phyloP scores from a whole-genome alignment of 2,113 vertebrate genomes.

The Bagarius yarrelli region DNA sequence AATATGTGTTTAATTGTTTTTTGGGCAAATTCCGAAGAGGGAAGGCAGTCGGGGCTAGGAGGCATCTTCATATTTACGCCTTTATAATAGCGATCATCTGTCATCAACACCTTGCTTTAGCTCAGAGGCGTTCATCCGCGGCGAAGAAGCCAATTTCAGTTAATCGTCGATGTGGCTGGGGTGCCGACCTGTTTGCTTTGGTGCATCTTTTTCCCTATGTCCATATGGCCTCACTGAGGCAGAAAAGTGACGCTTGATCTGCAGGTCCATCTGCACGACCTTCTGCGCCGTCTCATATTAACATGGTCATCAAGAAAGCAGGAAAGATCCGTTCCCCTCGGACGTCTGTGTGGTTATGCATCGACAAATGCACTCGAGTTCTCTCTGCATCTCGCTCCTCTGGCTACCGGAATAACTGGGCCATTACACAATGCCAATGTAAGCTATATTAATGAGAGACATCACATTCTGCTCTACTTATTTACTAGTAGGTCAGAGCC shows the following conservation, averaged over 20 bases:
- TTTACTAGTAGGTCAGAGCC: constrained; percentile 52
- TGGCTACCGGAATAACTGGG: constrained; percentile 47
- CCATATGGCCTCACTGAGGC: constrained; percentile 50
- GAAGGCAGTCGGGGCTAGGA: neutral
- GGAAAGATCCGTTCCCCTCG: constrained; percentile 25
- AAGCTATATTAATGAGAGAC: constrained; percentile 54
- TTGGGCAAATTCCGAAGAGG: constrained; percentile 5
- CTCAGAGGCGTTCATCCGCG: constrained; percentile 41
- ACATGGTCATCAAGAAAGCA: constrained; percentile 17
- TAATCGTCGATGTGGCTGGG: constrained; percentile 41
- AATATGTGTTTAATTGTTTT: constrained; percentile 34
- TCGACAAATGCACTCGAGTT: constrained; percentile 33
- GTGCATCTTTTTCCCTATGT: constrained; percentile 41
- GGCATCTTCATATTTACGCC: constrained; percentile 42
- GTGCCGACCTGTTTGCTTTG: constrained; percentile 37
- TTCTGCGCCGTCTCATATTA: constrained; percentile 19
- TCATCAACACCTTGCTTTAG: constrained; percentile 43
- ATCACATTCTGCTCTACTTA: constrained; percentile 60
- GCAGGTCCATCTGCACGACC: constrained; percentile 40
- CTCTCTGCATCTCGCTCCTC: constrained; percentile 12
- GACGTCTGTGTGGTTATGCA: neutral
- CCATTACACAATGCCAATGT: constrained; percentile 48
- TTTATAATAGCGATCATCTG: constrained; percentile 45
- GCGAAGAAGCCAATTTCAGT: constrained; percentile 38
- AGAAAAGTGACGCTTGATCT: constrained; percentile 42